Evolutionary conservation across 2,888 invertebrate genomes (phyloP), one percentile per base, ranked within the genome.

Genomic region (Eristalinus sepulchralis): DNA sequence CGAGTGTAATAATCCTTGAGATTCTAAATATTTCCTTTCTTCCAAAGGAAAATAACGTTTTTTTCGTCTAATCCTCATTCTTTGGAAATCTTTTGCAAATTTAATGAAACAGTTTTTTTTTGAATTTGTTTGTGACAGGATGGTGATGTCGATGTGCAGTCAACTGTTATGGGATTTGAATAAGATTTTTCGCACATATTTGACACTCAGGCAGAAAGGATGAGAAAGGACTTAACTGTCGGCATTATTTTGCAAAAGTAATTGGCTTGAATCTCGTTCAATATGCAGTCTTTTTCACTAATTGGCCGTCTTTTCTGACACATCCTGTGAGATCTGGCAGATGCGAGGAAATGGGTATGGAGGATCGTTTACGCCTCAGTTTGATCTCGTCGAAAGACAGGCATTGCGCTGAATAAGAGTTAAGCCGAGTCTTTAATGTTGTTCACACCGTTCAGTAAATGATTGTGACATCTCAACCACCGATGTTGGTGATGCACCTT

Each of bases 1-100:
- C 75, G 75, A 86, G 83, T 75, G 86, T 71, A 75, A 83, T 86
- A 86, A 86, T 86, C 83, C 78, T 47, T 13, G 39, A 70, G 76
- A 77, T 70, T 76, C 63, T 22, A 73, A 75, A 22, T 68, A 17
- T 47, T 8, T 47, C 47, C 13, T 47, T 47, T 47, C 17, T 47
- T 47, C 1, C 9, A 6, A 34, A 17, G 17, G 47, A 47, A 47
- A 47, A 47, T 17, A 17, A 1, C 17, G n/a, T 17, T 47, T 47
- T 17, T 8, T 13, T 3, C 8, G 17, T 47, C 47, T 47, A 47
- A 47, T 47, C 47, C 47, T n/a, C 8, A 47, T 1, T 10, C 10
- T 10, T 10, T 11, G 11, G 22, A 82, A 82, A 73, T 83, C 57
- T 66, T 27, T 67, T 71, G 83, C 64, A 75, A 86, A 82, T 78